Evolutionary conservation across 1,140 invertebrate genomes (phyloP).

Genomic region (Stegodyphus mimosarum): DNA sequence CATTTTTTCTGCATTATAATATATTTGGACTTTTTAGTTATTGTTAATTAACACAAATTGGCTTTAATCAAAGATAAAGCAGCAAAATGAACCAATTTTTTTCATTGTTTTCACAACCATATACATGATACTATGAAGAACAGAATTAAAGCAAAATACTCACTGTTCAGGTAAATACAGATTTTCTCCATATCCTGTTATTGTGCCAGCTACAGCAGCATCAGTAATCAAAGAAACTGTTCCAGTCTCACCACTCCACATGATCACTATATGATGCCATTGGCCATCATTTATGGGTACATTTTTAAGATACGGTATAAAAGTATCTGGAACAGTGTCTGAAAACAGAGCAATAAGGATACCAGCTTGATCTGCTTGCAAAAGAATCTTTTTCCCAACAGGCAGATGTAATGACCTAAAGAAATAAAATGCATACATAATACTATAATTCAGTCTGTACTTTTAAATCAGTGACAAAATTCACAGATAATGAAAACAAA

Average conservation of each 20-base stretch:
- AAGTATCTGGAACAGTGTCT: constrained; percentile 86
- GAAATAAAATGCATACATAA: constrained; percentile 12
- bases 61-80: no score
- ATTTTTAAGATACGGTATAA: constrained; percentile 86
- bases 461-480: no score
- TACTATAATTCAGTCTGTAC: no score
- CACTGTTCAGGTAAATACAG: constrained; percentile 81
- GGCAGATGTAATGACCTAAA: constrained; percentile 80
- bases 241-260: constrained; percentile 87
- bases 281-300: constrained; percentile 95
- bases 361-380: constrained; percentile 90
- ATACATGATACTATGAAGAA: neutral
- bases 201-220: constrained; percentile 89
- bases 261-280: constrained; percentile 95
- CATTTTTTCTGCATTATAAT: neutral
- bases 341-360: constrained; percentile 89
- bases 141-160: constrained; percentile 66
- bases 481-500: no score
- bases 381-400: constrained; percentile 79
- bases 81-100: no score
- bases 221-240: constrained; percentile 90
- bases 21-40: neutral
- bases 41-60: no score
- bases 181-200: constrained; percentile 85
- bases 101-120: no score